A percentile compares a stretch with the other conserved stretches of the same genome.
Conservation (phyloP, 2,888 invertebrate species). For the Sarcophaga caerulescens region DNA sequence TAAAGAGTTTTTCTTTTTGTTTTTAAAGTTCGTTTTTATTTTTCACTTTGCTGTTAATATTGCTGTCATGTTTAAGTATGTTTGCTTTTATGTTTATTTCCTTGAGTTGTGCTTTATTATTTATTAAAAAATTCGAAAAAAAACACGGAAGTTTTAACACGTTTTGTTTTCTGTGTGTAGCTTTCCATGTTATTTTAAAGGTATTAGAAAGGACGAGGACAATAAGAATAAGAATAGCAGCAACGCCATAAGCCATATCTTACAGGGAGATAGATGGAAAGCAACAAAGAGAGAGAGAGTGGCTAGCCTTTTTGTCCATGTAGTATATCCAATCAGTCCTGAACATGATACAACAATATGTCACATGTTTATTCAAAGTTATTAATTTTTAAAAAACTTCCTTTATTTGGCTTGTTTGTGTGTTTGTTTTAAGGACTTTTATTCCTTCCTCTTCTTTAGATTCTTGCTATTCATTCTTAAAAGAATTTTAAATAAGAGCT, state of each 20-base stretch:
- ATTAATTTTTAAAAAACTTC: slow-evolving; percentile 42
- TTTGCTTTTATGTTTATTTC: slow-evolving; percentile 6
- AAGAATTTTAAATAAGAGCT: background rate
- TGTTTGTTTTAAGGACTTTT: background rate
- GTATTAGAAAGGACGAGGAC: slow-evolving; percentile 33
- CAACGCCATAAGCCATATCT: background rate
- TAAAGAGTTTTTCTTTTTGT: slow-evolving; percentile 23
- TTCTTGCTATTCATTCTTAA: too few species aligned
- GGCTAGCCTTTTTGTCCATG: background rate
- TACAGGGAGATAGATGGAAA: background rate
- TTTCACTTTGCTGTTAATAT: background rate
- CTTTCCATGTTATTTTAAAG: background rate
- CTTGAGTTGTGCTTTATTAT: slow-evolving; percentile 55
- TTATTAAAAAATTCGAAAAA: slow-evolving; percentile 64
- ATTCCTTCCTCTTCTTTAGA: background rate
- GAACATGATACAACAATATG: background rate
- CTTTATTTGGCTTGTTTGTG: background rate
- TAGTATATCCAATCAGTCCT: slow-evolving; percentile 32
- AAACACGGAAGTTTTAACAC: slow-evolving; percentile 63
- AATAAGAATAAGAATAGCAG: too few species aligned
- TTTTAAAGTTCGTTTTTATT: slow-evolving; percentile 5
- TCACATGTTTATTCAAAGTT: slow-evolving; percentile 30
- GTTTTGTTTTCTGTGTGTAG: background rate
- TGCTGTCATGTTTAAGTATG: background rate
- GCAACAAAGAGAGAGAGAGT: background rate